Percentiles rank a stretch among this genome's conserved stretches.
These are phyloP conservation scores for Odontomyia ornata DNA, from an alignment of 2,888 invertebrate species.

Conservation along the genomic window DNA sequence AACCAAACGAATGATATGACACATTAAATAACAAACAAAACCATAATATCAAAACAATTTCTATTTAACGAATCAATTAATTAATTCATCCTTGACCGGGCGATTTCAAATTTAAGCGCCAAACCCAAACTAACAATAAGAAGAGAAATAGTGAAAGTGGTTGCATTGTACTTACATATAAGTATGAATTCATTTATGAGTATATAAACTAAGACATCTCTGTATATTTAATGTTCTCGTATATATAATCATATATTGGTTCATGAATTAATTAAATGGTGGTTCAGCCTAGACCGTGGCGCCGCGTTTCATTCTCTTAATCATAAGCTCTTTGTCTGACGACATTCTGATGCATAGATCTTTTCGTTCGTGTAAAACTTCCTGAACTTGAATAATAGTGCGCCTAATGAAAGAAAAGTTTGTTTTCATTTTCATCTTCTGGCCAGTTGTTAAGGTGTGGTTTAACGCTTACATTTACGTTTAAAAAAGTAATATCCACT, in stretches of 20 bases:
- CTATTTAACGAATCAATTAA: constrained; percentile 25
- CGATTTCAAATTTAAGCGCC: constrained; percentile 24
- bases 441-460: background rate
- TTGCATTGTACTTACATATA: background rate
- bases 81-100: constrained; percentile 28
- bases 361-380: background rate
- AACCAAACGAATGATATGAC: too few species aligned
- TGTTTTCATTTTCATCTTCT: constrained; percentile 6
- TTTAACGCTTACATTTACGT: background rate
- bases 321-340: background rate
- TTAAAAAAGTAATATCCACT: background rate
- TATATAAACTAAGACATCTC: background rate
- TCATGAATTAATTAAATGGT: background rate
- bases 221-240: background rate
- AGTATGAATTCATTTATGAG: background rate
- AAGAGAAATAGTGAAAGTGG: constrained; percentile 15
- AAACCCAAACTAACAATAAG: constrained; percentile 1
- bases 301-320: background rate
- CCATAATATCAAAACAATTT: constrained; percentile 3
- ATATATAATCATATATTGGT: background rate
- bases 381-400: background rate
- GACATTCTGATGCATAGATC: background rate
- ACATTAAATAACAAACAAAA: background rate
- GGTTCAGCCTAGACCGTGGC: background rate
- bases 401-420: constrained; percentile 1